Evolutionary conservation across 2,797 vertebrate genomes (phyloP), one percentile per base, ranked within the genome.

Genomic region (Parotocinclus haroldoi): DNA sequence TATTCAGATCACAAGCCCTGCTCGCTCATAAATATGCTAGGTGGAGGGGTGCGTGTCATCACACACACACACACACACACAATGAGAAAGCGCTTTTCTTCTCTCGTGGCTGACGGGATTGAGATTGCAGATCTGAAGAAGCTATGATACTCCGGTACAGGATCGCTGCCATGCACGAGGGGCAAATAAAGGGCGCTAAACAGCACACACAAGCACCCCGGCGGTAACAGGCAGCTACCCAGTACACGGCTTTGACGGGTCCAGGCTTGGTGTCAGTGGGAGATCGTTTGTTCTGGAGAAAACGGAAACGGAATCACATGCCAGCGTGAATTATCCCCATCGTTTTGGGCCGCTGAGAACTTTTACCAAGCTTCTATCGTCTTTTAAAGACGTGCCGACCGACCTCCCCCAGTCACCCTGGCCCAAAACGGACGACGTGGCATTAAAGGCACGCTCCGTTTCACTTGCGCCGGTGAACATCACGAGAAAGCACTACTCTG

Each of bases 1-100:
- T 74, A 53, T 78, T 81, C 83, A 81, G 79, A 69, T 82, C 79
- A 80, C 1, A 81, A 70, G 50, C 53, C 68, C 73, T 68, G 55
- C 6, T 71, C 27, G 40, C 48, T 59, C 56, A 60, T 64, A 64
- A 73, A 59, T 54, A 68, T 60, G 44, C 63, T 68, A 60, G 58
- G 60, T 36, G 38, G 58, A 56, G 7, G 17, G 38, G 19, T 50
- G 48, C 51, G 16, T 36, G 36, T 63, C 63, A 68, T 58, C 83
- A 82, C 83, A 82, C 86, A 57, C 75, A 63, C 67, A 37, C 51
- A 45, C 66, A 60, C 65, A 60, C 64, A 50, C 58, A 54, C 63
- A 50, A 44, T 66, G 57, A 16, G 16, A 49, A 53, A 72, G 7
- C 37, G 39, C n/a, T n/a, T 13, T 63, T 58, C 60, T 77, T 76